Conservation (phyloP, 2,888 invertebrate genomes). For the Phragmatobia fuliginosa region DNA sequence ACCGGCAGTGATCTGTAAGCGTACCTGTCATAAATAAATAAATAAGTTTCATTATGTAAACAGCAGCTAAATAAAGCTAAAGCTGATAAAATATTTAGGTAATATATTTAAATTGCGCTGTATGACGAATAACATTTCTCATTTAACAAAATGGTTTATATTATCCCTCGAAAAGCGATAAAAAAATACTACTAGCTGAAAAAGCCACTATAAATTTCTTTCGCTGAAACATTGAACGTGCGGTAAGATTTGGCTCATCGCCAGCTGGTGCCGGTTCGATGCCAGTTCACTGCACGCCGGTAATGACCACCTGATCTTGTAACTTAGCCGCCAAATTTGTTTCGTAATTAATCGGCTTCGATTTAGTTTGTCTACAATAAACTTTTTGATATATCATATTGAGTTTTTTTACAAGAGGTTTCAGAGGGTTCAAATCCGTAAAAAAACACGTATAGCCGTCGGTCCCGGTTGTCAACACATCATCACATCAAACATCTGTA, state of each 20-base stretch:
- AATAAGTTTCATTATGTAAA: too few relatives aligned
- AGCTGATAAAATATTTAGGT: neutral
- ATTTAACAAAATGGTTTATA: neutral
- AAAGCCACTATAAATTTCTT: constrained; percentile 41
- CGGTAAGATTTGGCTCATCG: constrained; percentile 51
- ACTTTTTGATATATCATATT: neutral
- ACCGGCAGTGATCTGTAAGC: too few relatives aligned
- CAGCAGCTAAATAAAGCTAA: neutral
- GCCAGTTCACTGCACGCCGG: constrained; percentile 35
- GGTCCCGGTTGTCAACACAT: too few relatives aligned
- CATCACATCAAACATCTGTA: too few relatives aligned
- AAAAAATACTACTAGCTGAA: constrained; percentile 22
- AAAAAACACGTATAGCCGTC: too few relatives aligned
- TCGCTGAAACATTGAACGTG: constrained; percentile 36
- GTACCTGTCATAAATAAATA: too few relatives aligned
- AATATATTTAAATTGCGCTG: neutral
- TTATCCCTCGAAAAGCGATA: constrained; percentile 3
- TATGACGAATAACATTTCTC: neutral
- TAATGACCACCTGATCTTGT: constrained; percentile 57
- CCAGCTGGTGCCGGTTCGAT: constrained; percentile 46
- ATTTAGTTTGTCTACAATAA: neutral
- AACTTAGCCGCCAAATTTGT: constrained; percentile 39
- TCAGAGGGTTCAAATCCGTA: too few relatives aligned
- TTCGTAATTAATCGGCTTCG: constrained; percentile 29
- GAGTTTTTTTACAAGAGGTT: too few relatives aligned